phyloP scores from a whole-genome alignment of 2,113 vertebrate genomes.

The Dicerorhinus sumatrensis region DNA sequence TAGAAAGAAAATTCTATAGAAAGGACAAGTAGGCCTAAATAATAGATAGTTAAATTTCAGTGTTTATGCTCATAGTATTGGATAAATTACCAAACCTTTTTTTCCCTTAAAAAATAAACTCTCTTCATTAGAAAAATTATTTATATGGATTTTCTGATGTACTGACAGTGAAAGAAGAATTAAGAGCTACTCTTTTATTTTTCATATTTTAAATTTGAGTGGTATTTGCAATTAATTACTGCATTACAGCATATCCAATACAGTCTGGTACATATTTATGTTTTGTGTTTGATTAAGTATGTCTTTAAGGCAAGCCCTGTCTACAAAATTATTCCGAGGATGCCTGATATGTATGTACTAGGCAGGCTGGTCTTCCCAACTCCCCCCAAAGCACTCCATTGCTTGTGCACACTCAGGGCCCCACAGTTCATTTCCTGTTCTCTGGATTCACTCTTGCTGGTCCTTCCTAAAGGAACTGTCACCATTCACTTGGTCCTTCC shows the following conservation, averaged over 20 bases:
- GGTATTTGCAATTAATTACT: neutral
- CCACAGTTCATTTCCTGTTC: too few relatives aligned
- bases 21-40: neutral
- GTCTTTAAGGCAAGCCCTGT: neutral
- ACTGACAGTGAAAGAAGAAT: neutral
- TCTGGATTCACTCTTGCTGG: neutral
- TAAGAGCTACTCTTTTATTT: neutral
- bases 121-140: conserved; percentile 10
- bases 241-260: neutral
- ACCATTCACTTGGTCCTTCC: neutral
- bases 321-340: neutral
- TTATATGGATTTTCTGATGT: neutral
- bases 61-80: neutral
- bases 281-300: neutral
- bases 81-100: neutral
- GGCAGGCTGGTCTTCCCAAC: neutral
- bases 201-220: neutral
- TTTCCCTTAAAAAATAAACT: neutral
- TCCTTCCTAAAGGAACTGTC: neutral
- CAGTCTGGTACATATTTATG: neutral
- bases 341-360: neutral
- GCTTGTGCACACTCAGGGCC: fast-evolving
- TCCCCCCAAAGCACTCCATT: neutral
- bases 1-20: neutral
- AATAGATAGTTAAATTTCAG: neutral